Percentiles rank a stretch among this genome's conserved stretches.
Conservation (phyloP, 2,888 invertebrate genomes). For the Gastrophysa polygoni region DNA sequence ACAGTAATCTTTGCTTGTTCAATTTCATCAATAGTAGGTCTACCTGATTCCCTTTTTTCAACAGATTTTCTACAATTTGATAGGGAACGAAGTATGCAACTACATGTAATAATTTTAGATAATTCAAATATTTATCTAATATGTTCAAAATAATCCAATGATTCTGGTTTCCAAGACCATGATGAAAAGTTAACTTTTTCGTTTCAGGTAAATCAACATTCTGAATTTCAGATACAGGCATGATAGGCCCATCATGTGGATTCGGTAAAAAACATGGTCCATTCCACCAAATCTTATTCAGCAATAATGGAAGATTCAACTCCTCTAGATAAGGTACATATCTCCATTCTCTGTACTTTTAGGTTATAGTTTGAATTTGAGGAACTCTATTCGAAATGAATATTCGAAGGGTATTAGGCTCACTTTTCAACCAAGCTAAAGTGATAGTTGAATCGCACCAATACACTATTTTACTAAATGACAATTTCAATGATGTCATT, state of each 20-base stretch:
- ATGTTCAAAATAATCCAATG: neutral
- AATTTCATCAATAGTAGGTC: neutral
- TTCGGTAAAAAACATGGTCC: constrained; percentile 2
- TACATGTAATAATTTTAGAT: constrained; percentile 1
- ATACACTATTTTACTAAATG: neutral
- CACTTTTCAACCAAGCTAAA: constrained; percentile 9
- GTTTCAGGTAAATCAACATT: constrained; percentile 2
- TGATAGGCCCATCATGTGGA: neutral
- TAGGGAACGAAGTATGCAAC: neutral
- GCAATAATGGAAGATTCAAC: neutral
- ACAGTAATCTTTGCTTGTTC: neutral
- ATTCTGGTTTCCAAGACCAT: neutral
- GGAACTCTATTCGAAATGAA: constrained; percentile 18
- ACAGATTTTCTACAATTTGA: neutral
- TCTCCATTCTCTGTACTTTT: constrained; percentile 10
- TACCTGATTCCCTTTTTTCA: neutral
- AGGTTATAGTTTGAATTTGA: too few relatives aligned
- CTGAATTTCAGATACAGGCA: neutral
- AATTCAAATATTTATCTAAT: constrained; percentile 5
- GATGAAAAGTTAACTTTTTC: neutral
- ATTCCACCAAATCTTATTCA: neutral
- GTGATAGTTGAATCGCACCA: constrained; percentile 15
- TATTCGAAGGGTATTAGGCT: neutral
- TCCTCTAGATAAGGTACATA: constrained; percentile 12
- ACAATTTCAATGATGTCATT: neutral